phyloP scores from a whole-genome alignment of 2,888 invertebrate species.

The Parelbella ahira region DNA sequence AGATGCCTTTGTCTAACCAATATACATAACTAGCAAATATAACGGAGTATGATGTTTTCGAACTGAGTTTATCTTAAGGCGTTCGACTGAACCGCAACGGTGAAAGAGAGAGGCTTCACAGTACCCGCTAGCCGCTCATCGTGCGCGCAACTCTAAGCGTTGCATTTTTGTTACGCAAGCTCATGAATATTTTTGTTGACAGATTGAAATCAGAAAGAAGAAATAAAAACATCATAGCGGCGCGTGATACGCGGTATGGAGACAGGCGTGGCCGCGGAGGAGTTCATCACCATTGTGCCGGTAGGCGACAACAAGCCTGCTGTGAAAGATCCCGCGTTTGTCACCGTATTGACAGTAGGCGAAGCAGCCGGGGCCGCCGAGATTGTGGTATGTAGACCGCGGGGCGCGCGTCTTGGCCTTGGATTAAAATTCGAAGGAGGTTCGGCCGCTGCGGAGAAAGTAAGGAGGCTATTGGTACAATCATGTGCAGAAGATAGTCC shows the following conservation, averaged over 20 bases:
- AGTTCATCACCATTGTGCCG: conserved; percentile 81
- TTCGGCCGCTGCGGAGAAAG: conserved; percentile 88
- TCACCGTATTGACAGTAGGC: conserved; percentile 82
- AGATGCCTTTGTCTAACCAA: too few relatives aligned
- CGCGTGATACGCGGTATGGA: conserved; percentile 70
- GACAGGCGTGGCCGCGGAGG: conserved; percentile 67
- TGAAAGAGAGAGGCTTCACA: conserved; percentile 69
- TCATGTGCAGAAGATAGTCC: conserved; percentile 94
- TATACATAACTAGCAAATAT: too few relatives aligned
- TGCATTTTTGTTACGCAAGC: conserved; percentile 63
- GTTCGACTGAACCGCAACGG: conserved; percentile 56
- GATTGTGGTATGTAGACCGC: conserved; percentile 90
- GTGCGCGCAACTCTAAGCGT: conserved; percentile 43
- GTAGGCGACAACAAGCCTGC: conserved; percentile 73
- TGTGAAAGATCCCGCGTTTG: conserved; percentile 66
- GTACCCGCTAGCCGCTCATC: conserved; percentile 50
- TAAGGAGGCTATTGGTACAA: conserved; percentile 91
- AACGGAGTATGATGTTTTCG: conserved; percentile 36
- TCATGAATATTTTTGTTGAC: conserved; percentile 62
- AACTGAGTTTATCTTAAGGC: conserved; percentile 46
- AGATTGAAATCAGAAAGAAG: conserved; percentile 59
- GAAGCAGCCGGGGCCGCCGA: conserved; percentile 82
- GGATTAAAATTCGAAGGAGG: conserved; percentile 96
- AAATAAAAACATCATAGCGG: conserved; percentile 45
- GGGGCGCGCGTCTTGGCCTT: conserved; percentile 94